Base-by-base conservation (phyloP, 23 tunicate species). In the Clavelina lepadiformis region DNA sequence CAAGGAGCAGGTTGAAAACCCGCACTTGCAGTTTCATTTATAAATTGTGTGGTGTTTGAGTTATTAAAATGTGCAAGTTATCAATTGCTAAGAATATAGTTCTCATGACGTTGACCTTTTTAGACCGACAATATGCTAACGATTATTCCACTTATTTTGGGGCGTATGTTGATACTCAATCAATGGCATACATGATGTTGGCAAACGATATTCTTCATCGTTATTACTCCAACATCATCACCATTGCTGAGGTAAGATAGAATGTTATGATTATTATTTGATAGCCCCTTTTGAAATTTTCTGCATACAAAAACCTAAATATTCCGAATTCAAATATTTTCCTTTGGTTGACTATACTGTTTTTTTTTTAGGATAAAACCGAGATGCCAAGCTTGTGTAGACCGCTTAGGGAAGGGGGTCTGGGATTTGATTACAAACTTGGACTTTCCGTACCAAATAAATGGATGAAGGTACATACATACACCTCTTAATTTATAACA, bases 321-420 rank as follows among this genome's bases (percentile, higher is more conserved):
- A n/a, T n/a, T n/a, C n/a, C n/a, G n/a, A n/a, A n/a, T n/a, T n/a
- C n/a, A n/a, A n/a, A n/a, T n/a, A n/a, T n/a, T n/a, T n/a, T n/a
- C n/a, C n/a, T n/a, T 41, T 41, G 15, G 15, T 11, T 11, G 49
- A 11, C 49, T 41, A 11, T 11, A 41, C 15, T 41, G 58, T 7
- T 52, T 5, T 58, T 62, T 38, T 5, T 21, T 11, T 78, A 78
- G 85, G 98, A 92, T 56, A 79, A 81, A 28, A 78, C 93, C 35
- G 93, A 78, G 13, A 84, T 84, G 87, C 98, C 98, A 5, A 82
- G 78, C 3, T 68, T 92, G 86, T 83, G 98, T 56, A 67, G 93
- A 49, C 98, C 98, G 18, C 56, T 92, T 22, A 19, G 33, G 18
- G 98, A 92, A 78, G 98, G 98, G n/a, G 98, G 98, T 5, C 44